These are phyloP conservation scores for Spheniscus mendiculus DNA, from an alignment of 2,113 vertebrate genomes.

Conservation along the genomic window DNA sequence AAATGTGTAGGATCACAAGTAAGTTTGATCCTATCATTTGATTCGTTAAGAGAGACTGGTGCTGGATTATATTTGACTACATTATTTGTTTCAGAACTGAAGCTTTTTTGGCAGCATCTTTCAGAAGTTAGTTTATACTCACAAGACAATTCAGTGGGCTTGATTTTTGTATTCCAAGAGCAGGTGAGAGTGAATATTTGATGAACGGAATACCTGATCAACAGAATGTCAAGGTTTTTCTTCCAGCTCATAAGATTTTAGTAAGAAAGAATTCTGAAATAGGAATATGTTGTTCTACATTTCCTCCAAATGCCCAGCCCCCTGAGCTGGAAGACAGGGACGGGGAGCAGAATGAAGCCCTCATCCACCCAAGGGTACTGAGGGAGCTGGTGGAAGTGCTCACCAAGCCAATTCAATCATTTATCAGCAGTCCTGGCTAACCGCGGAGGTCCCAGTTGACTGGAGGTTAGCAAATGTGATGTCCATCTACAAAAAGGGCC, in stretches of 20 bases:
- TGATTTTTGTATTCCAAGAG: background rate
- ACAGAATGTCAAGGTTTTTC: background rate
- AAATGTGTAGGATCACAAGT: background rate
- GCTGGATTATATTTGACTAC: background rate
- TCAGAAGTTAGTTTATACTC: background rate
- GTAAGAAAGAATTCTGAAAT: background rate
- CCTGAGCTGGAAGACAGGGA: background rate
- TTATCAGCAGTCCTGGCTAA: background rate
- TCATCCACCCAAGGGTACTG: background rate
- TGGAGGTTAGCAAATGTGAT: background rate
- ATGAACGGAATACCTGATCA: background rate
- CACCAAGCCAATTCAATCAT: background rate
- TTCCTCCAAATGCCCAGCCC: background rate
- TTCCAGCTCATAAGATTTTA: background rate
- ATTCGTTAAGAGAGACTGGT: background rate
- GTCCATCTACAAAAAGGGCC: background rate
- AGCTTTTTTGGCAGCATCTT: background rate
- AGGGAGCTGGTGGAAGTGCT: background rate
- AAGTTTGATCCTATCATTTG: background rate
- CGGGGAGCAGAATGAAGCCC: background rate
- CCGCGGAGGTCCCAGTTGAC: too few species aligned
- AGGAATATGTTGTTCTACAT: background rate
- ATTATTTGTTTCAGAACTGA: background rate
- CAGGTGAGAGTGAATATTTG: background rate
- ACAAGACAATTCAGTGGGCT: background rate